Base-by-base conservation (phyloP, 2,113 vertebrate genomes). In the Notarius quadriscutis region DNA sequence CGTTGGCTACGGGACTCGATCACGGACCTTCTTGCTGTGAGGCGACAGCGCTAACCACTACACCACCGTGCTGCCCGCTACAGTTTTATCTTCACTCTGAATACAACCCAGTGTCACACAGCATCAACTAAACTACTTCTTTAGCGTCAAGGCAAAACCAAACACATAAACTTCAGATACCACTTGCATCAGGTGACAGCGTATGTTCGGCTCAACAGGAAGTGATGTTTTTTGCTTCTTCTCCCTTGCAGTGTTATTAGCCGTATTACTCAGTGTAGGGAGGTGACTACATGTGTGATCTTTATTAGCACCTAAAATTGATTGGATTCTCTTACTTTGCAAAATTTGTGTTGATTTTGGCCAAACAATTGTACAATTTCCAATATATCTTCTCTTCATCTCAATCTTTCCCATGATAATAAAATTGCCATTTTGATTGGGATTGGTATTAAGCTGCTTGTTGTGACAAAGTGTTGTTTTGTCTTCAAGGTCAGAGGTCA, bases 391-490 rank as follows among this genome's bases (percentile, higher is more conserved):
- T 12, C 27, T 79, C 51, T 57, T 57, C 25, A n/a, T 53, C 9
- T 78, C 75, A 8, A 22, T 75, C 41, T 25, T 5, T 58, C 25
- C 55, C 78, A 58, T 34, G 55, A 8, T 18, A 30, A 80, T 34
- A 53, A 30, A 27, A 30, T 0, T 80, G 25, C 20, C 1, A 1
- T 34, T 30, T 20, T 58, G 17, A 41, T 18, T 30, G 8, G 14
- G n/a, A 15, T 90, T 84, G 22, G 51, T 34, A 84, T 84, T 22
- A 53, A 87, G 63, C n/a, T 1, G 7, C 51, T 75, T 83, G 27
- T 51, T 55, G 11, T 62, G 63, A 71, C 71, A 83, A 41, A 4
- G 60, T 4, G 4, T 53, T 78, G 22, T 84, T 81, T 34, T 80
- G 9, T 67, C 57, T 63, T 85, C 41, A 75, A 75, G 83, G 84